Percentiles rank a stretch among this genome's conserved stretches.
Evolutionary conservation across 2,113 vertebrate genomes (phyloP).

Genomic region (Cervus canadensis): DNA sequence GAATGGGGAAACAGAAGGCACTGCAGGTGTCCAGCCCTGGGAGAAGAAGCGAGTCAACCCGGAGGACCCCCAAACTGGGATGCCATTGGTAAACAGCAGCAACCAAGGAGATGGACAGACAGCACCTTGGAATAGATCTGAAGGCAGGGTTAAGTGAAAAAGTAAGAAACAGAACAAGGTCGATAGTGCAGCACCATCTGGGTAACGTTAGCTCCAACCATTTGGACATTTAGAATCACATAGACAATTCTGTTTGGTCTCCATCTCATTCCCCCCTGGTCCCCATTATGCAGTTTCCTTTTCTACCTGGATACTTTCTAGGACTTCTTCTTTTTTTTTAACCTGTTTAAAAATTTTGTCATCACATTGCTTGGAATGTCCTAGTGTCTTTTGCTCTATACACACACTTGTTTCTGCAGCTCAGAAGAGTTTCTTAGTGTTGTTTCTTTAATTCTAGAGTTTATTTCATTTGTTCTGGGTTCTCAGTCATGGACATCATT

Average conservation of each 20-base stretch:
- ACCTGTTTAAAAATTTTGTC: neutral
- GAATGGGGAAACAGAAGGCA: neutral
- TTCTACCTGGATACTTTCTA: neutral
- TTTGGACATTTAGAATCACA: neutral
- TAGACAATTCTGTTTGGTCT: neutral
- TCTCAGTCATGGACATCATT: neutral
- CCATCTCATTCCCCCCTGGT: fast-evolving
- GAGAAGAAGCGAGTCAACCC: neutral
- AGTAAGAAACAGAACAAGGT: neutral
- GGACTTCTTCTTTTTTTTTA: neutral
- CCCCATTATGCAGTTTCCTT: neutral
- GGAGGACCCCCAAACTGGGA: fast-evolving
- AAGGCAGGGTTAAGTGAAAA: neutral
- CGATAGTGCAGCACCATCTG: fast-evolving
- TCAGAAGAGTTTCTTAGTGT: neutral
- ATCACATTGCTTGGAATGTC: fast-evolving
- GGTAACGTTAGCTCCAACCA: fast-evolving
- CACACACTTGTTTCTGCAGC: neutral
- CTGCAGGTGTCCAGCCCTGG: fast-evolving
- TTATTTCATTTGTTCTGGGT: neutral
- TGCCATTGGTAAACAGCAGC: neutral
- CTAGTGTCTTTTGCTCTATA: neutral
- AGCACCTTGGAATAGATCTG: neutral
- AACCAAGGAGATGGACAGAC: fast-evolving
- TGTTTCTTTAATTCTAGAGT: neutral